These are phyloP conservation scores for Hybognathus amarus DNA, from an alignment of 2,797 vertebrate genomes.

Conservation along the genomic window DNA sequence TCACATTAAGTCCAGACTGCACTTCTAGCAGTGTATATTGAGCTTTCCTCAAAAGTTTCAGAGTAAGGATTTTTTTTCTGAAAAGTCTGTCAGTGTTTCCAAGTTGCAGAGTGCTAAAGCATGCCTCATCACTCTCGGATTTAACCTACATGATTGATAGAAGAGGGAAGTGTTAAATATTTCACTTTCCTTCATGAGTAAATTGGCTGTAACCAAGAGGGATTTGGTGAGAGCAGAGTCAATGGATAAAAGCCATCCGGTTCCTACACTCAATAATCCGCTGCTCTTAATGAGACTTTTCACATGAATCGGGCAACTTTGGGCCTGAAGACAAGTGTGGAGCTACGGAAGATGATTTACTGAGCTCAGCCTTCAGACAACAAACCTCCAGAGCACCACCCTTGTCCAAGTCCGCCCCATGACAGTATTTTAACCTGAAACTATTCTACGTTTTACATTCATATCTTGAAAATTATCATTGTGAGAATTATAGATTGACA, in stretches of 20 bases:
- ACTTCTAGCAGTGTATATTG: background rate
- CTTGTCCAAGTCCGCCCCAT: background rate
- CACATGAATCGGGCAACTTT: constrained; percentile 14
- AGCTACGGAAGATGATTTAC: constrained; percentile 14
- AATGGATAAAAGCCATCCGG: constrained; percentile 19
- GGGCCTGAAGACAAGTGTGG: constrained; percentile 1
- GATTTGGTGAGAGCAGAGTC: constrained; percentile 5
- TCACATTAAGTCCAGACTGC: constrained; percentile 14
- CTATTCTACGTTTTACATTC: background rate
- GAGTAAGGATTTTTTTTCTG: constrained; percentile 3
- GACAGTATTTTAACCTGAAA: background rate
- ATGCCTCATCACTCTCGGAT: background rate
- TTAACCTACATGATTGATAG: constrained; percentile 10
- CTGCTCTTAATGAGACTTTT: constrained; percentile 36
- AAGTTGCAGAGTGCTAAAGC: background rate
- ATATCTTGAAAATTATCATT: background rate
- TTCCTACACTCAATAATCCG: constrained; percentile 26
- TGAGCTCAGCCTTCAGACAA: background rate
- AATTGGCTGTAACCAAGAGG: constrained; percentile 41
- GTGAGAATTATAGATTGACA: background rate
- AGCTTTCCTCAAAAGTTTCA: constrained; percentile 31
- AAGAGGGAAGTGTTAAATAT: constrained; percentile 25
- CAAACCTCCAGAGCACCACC: background rate
- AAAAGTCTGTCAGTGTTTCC: background rate
- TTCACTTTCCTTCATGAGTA: constrained; percentile 28